Conservation (phyloP, 2,888 invertebrate species). For the Bibio marci region DNA sequence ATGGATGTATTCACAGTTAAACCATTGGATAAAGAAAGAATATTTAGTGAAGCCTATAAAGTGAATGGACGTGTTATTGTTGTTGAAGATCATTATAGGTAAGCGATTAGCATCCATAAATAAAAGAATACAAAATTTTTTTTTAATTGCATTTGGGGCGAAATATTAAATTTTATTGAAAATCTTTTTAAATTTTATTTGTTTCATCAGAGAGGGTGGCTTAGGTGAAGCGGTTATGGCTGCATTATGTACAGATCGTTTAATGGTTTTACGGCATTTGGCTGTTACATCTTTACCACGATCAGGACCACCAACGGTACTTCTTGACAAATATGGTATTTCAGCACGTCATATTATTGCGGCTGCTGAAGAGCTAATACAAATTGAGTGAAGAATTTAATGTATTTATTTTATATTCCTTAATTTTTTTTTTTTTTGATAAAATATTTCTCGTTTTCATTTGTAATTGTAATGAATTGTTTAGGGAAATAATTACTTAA, state of each 20-base stretch:
- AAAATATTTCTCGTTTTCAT: too few species aligned
- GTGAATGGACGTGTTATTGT: slow-evolving; percentile 72
- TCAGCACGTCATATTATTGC: slow-evolving; percentile 59
- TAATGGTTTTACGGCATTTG: slow-evolving; percentile 57
- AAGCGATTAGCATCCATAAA: slow-evolving; percentile 35
- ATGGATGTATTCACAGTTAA: slow-evolving; percentile 94
- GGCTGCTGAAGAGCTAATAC: slow-evolving; percentile 32
- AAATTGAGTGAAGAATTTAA: too few species aligned
- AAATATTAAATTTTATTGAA: background rate
- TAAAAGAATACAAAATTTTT: background rate
- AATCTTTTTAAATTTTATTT: slow-evolving; percentile 2
- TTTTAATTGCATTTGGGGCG: background rate
- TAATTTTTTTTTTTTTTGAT: too few species aligned
- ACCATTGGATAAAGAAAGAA: slow-evolving; percentile 69
- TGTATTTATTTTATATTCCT: too few species aligned
- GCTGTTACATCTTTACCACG: slow-evolving; percentile 74
- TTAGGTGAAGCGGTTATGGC: slow-evolving; percentile 87
- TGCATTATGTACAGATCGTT: slow-evolving; percentile 54
- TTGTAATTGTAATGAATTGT: too few species aligned
- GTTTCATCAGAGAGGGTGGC: slow-evolving; percentile 47
- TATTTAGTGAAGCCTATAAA: slow-evolving; percentile 58
- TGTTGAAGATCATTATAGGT: slow-evolving; percentile 94
- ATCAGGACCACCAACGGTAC: slow-evolving; percentile 74
- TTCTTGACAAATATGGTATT: slow-evolving; percentile 81
- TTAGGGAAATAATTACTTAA: too few species aligned